Conservation (phyloP, 2,797 vertebrate genomes). For the Rhincodon typus region DNA sequence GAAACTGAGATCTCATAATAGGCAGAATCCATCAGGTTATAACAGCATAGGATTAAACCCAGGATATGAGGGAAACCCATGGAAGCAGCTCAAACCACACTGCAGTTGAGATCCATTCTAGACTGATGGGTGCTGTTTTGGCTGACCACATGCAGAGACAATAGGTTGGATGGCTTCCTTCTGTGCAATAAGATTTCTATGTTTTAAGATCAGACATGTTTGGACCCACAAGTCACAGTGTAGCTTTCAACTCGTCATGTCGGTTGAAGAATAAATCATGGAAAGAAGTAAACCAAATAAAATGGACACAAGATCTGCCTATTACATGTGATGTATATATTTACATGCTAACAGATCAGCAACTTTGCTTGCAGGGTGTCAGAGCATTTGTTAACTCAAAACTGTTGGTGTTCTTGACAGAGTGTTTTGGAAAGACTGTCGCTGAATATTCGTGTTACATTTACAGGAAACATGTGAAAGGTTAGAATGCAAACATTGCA, state of each 20-base stretch:
- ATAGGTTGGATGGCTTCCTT: neutral
- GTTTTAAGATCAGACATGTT: neutral
- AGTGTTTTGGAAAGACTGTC: neutral
- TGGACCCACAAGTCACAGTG: neutral
- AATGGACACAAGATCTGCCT: neutral
- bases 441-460: neutral
- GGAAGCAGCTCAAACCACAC: too few relatives aligned
- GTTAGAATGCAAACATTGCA: neutral
- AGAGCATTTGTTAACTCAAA: neutral
- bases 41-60: too few relatives aligned
- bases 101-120: too few relatives aligned
- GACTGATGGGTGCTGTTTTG: neutral
- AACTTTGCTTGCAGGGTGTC: neutral
- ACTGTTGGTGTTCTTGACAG: neutral
- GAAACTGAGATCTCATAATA: too few relatives aligned
- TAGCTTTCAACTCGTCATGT: neutral
- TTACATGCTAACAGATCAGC: neutral
- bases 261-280: neutral
- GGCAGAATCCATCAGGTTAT: too few relatives aligned
- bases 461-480: neutral
- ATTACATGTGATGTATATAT: neutral
- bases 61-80: too few relatives aligned
- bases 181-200: neutral
- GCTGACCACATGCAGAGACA: neutral
- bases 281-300: neutral